Evolutionary conservation across 2,888 invertebrate genomes (phyloP).

Genomic region (Helicoverpa assulta): DNA sequence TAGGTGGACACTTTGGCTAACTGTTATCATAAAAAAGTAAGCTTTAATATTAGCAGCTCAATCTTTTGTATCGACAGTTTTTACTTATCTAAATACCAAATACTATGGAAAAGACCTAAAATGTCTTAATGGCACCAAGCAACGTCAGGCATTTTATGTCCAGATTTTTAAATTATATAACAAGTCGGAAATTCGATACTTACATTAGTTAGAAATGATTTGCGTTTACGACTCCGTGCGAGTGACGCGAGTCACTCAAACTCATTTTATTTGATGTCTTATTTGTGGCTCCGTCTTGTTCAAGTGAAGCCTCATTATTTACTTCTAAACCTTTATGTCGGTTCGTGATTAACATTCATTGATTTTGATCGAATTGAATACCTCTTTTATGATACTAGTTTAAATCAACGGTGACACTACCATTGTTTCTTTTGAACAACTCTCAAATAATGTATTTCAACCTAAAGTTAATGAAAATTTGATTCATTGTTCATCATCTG

Average conservation of each 20-base stretch:
- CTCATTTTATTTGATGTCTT: constrained; percentile 70
- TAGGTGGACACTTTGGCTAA: too few species aligned
- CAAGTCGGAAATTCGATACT: constrained; percentile 38
- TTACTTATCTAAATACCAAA: too few species aligned
- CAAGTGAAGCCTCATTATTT: constrained; percentile 55
- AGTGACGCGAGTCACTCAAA: constrained; percentile 65
- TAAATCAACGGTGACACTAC: too few species aligned
- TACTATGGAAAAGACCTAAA: too few species aligned
- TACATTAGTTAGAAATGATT: constrained; percentile 63
- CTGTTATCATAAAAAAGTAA: too few species aligned
- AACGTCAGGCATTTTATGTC: neutral
- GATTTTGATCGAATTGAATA: constrained; percentile 45
- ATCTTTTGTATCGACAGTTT: too few species aligned
- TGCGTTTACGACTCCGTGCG: constrained; percentile 67
- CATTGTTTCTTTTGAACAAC: too few species aligned
- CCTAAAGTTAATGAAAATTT: too few species aligned
- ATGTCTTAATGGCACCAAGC: too few species aligned
- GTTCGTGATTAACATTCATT: constrained; percentile 54
- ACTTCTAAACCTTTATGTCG: constrained; percentile 53
- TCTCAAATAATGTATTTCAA: too few species aligned
- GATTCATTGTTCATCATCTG: too few species aligned
- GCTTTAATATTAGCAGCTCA: too few species aligned
- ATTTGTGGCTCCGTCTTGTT: constrained; percentile 72
- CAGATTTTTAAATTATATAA: constrained; percentile 40
- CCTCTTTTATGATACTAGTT: constrained; percentile 9